Evolutionary conservation across 2,888 invertebrate species (phyloP).

Genomic region (Rhorus exstirpatorius): DNA sequence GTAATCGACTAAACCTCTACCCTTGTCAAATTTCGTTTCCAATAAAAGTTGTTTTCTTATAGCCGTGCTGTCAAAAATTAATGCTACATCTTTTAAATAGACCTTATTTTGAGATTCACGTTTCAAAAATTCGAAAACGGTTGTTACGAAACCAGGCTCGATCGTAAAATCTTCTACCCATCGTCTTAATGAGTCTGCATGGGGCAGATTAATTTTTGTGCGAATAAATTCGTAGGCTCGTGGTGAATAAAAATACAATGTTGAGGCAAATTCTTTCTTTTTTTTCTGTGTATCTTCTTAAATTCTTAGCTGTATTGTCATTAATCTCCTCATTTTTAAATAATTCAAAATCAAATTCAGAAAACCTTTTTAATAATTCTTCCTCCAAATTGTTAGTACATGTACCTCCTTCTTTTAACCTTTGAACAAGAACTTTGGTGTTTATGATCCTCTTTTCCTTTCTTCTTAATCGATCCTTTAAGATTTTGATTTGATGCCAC

Average conservation of each 20-base stretch:
- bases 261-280: constrained; percentile 56
- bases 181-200: constrained; percentile 24
- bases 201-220: constrained; percentile 29
- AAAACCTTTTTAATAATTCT: constrained; percentile 22
- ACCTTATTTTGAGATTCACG: constrained; percentile 13
- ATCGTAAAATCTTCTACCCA: constrained; percentile 28
- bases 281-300: constrained; percentile 35
- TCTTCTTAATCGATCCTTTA: no score
- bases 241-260: constrained; percentile 55
- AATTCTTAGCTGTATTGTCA: constrained; percentile 9
- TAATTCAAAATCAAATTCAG: constrained; percentile 31
- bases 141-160: constrained; percentile 41
- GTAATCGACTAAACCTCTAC: constrained; percentile 37
- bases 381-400: constrained; percentile 20
- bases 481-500: no score
- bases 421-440: no score
- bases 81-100: constrained; percentile 33
- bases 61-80: constrained; percentile 49
- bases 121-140: constrained; percentile 44
- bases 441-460: no score
- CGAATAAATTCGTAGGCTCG: constrained; percentile 30
- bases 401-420: no score
- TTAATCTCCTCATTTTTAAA: constrained; percentile 32
- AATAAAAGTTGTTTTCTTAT: constrained; percentile 26
- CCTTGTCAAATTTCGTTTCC: constrained; percentile 36